These are phyloP conservation scores for Todiramphus saurophagus DNA, from an alignment of 2,113 vertebrate genomes.

Conservation along the genomic window DNA sequence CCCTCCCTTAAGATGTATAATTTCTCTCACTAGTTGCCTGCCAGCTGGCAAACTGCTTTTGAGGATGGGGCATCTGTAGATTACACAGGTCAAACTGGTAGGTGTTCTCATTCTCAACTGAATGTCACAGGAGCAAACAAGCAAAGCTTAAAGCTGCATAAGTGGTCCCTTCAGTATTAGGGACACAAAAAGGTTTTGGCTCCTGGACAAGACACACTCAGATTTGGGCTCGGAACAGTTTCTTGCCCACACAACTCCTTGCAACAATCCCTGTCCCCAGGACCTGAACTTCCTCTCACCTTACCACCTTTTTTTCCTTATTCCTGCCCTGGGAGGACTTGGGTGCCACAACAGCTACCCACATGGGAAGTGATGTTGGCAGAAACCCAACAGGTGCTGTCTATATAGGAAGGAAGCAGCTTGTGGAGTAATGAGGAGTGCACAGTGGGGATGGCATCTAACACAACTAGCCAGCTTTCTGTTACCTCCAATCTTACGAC, in stretches of 20 bases:
- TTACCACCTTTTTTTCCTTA: not conserved
- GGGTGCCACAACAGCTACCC: not conserved
- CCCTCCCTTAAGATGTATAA: not conserved
- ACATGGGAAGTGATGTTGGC: not conserved
- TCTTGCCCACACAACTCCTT: not conserved
- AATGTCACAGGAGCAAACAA: not conserved
- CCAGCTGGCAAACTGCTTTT: not conserved
- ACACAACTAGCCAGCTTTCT: not conserved
- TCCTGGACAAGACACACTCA: not conserved
- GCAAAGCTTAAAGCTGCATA: not conserved
- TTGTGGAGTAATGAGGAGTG: not conserved
- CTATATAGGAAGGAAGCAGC: not conserved
- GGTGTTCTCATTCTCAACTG: not conserved
- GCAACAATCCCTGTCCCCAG: not conserved
- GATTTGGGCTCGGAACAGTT: accelerated
- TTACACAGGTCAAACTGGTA: not conserved
- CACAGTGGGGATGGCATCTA: not conserved
- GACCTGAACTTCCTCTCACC: not conserved
- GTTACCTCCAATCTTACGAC: not conserved
- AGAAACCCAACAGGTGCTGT: not conserved
- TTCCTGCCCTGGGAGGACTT: not conserved
- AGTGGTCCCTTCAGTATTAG: not conserved
- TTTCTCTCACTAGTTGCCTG: not conserved
- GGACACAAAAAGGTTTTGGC: not conserved
- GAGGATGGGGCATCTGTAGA: not conserved